These are phyloP conservation scores for Gambusia yucatana DNA, from an alignment of 2,797 vertebrate genomes.

Conservation along the genomic window DNA sequence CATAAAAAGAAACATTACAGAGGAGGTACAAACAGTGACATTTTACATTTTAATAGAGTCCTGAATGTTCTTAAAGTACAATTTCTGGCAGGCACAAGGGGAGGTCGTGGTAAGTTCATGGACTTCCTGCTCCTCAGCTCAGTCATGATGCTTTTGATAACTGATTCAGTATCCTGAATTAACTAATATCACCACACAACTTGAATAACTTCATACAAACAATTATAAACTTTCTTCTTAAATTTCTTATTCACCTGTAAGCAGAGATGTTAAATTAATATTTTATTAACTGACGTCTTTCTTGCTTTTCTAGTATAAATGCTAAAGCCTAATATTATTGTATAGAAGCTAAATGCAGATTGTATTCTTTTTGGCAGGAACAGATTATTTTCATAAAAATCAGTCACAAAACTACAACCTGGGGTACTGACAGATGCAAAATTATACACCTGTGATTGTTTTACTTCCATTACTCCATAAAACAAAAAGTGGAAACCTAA, in stretches of 20 bases:
- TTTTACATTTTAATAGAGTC: not conserved
- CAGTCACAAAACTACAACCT: not conserved
- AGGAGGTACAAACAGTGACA: not conserved
- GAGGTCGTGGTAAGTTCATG: not conserved
- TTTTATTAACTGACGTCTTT: not conserved
- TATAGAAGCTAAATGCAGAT: not conserved
- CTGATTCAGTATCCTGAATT: not conserved
- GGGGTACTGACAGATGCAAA: not conserved
- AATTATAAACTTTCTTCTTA: not conserved
- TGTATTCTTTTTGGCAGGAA: not conserved
- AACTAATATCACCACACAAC: not conserved
- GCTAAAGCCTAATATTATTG: not conserved
- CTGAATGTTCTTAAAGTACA: not conserved
- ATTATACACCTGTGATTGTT: not conserved
- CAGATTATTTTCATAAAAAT: not conserved
- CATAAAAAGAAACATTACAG: not conserved
- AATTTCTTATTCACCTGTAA: not conserved
- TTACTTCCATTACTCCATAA: not conserved
- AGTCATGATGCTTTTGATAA: not conserved
- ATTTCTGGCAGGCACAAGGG: not conserved
- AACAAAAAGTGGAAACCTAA: not conserved
- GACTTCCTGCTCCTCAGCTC: not conserved
- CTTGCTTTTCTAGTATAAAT: not conserved
- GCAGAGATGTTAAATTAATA: not conserved
- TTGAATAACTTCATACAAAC: not conserved